A percentile compares a stretch with the other conserved stretches of the same genome.
Conservation (phyloP, 2,797 vertebrate genomes). For the Ctenosaura bakeri region DNA sequence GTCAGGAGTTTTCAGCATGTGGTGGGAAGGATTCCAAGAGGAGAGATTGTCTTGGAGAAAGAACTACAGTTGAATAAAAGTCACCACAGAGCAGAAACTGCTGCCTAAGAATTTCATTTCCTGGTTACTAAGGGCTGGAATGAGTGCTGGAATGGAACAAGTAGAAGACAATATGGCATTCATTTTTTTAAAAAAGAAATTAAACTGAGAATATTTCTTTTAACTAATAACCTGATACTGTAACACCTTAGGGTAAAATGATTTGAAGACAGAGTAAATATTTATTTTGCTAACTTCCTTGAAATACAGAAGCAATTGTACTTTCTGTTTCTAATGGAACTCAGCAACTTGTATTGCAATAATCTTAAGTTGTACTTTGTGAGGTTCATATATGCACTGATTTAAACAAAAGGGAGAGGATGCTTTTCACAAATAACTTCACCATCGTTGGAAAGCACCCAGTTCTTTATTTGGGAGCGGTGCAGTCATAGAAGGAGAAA, state of each 20-base stretch:
- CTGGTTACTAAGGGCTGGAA: constrained; percentile 40
- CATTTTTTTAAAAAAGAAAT: constrained; percentile 46
- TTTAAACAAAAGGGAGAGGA: background rate
- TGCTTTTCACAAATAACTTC: background rate
- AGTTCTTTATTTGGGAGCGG: background rate
- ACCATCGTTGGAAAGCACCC: background rate
- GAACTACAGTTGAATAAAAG: constrained; percentile 61
- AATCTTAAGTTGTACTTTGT: background rate
- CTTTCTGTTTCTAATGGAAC: constrained; percentile 23
- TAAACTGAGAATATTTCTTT: constrained; percentile 31
- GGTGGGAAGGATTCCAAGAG: constrained; percentile 62
- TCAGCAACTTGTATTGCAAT: background rate
- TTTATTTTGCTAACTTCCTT: constrained; percentile 12
- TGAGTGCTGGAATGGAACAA: constrained; percentile 35
- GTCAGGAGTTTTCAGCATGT: constrained; percentile 70
- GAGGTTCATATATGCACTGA: background rate
- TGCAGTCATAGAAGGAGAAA: background rate
- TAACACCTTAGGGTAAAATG: constrained; percentile 8
- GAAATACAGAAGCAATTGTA: constrained; percentile 9
- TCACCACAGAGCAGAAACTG: constrained; percentile 56
- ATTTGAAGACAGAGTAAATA: constrained; percentile 46
- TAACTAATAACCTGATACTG: constrained; percentile 19
- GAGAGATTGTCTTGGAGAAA: constrained; percentile 61
- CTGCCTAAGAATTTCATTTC: constrained; percentile 40
- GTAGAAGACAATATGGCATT: background rate